Percentiles rank a stretch among this genome's conserved stretches.
phyloP scores from a whole-genome alignment of 1,140 invertebrate species.

The Mycetomoellerius zeteki region DNA sequence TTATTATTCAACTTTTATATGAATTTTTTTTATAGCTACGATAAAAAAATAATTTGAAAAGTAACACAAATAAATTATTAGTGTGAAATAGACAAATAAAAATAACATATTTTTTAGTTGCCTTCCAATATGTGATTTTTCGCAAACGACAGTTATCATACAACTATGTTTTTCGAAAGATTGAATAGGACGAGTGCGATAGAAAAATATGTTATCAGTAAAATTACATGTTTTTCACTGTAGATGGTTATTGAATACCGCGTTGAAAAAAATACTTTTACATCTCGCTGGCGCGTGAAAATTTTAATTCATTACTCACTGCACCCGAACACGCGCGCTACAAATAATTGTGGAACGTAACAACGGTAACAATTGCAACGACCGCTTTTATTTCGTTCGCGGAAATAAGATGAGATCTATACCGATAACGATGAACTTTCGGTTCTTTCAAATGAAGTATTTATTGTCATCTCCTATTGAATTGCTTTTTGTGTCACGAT shows the following conservation, averaged over 20 bases:
- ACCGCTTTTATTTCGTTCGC: slow-evolving; percentile 49
- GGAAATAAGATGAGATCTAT: slow-evolving; percentile 37
- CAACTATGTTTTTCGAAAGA: slow-evolving; percentile 36
- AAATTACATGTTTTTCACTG: slow-evolving; percentile 45
- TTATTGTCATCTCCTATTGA: slow-evolving; percentile 9
- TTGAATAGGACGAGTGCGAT: neutral
- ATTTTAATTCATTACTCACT: slow-evolving; percentile 62
- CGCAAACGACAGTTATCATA: slow-evolving; percentile 35
- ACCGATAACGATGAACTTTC: neutral
- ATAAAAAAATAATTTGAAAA: neutral
- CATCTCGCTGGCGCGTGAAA: slow-evolving; percentile 62
- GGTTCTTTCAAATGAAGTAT: neutral
- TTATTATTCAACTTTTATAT: neutral
- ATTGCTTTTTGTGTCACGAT: neutral
- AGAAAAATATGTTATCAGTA: slow-evolving; percentile 14
- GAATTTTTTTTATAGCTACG: neutral
- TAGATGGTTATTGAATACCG: slow-evolving; percentile 34
- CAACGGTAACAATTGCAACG: slow-evolving; percentile 24
- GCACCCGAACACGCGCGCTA: neutral
- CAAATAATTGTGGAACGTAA: slow-evolving; percentile 61
- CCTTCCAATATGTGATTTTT: neutral
- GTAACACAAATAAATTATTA: neutral
- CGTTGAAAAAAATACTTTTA: slow-evolving; percentile 56
- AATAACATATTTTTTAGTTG: neutral
- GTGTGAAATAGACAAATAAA: neutral